These are phyloP conservation scores for Tetramorium parvispinum DNA, from an alignment of 1,140 invertebrate genomes.

Conservation along the genomic window DNA sequence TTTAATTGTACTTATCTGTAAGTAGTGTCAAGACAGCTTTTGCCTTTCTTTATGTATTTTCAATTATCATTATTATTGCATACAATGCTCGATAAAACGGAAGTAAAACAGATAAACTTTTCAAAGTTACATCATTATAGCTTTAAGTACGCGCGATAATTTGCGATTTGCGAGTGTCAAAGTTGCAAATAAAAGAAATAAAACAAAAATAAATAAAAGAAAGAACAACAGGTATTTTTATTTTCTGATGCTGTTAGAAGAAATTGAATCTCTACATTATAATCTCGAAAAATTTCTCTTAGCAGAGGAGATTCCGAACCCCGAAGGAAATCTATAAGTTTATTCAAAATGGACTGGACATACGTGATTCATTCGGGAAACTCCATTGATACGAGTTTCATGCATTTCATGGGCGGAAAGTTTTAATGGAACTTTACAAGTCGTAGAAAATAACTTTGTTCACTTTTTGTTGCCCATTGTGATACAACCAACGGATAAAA, in stretches of 20 bases:
- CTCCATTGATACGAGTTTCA: background rate
- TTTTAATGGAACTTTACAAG: conserved; percentile 13
- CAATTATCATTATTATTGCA: background rate
- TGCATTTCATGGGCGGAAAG: background rate
- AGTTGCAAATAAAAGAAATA: background rate
- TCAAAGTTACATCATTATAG: background rate
- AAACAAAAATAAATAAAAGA: background rate
- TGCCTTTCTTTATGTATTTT: background rate
- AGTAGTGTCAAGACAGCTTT: background rate
- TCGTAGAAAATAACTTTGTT: background rate
- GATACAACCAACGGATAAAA: background rate
- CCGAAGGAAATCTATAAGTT: conserved; percentile 42
- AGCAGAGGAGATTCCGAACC: background rate
- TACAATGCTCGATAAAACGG: background rate
- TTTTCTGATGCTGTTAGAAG: background rate
- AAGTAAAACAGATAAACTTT: background rate
- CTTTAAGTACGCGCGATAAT: background rate
- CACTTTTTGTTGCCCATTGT: background rate
- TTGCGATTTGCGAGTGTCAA: background rate
- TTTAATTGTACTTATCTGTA: conserved; percentile 7
- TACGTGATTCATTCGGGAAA: conserved; percentile 14
- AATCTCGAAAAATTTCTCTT: background rate
- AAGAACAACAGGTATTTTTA: background rate
- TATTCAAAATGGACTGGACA: conserved; percentile 16
- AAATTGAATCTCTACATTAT: conserved; percentile 22